Percentiles rank a stretch among this genome's conserved stretches.
phyloP scores from a whole-genome alignment of 2,888 invertebrate species.

The Dasysyrphus albostriatus region DNA sequence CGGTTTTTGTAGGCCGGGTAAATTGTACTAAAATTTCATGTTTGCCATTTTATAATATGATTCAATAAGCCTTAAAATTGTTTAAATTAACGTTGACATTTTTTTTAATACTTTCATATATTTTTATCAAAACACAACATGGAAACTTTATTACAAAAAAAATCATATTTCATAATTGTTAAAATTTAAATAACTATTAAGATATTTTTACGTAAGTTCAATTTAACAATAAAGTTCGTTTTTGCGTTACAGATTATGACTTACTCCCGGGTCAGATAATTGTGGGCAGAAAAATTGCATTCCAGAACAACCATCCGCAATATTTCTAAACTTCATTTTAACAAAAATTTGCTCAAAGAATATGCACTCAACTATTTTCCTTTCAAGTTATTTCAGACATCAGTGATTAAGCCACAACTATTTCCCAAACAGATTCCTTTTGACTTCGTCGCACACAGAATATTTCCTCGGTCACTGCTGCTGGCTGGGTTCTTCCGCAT shows the following conservation, averaged over 20 bases:
- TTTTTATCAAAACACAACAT: no score
- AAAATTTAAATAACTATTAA: no score
- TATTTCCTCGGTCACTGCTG: neutral
- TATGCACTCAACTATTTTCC: neutral
- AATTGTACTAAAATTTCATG: no score
- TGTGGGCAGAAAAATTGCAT: neutral
- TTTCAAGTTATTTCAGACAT: neutral
- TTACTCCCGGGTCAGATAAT: neutral
- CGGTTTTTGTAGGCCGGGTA: no score
- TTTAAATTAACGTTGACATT: no score
- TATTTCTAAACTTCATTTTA: neutral
- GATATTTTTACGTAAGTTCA: no score
- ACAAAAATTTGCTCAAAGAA: neutral
- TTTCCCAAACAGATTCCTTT: conserved; percentile 8
- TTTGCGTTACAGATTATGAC: neutral
- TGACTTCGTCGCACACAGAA: neutral
- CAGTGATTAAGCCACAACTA: neutral
- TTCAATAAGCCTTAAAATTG: no score
- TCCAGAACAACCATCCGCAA: neutral
- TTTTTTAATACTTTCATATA: no score
- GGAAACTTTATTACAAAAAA: no score
- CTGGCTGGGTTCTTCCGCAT: conserved; percentile 8
- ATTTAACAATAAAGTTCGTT: no score
- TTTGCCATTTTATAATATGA: no score
- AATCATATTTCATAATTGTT: no score